These are phyloP conservation scores for Synergus laeviventris DNA, from an alignment of 2,888 invertebrate species.

Conservation along the genomic window DNA sequence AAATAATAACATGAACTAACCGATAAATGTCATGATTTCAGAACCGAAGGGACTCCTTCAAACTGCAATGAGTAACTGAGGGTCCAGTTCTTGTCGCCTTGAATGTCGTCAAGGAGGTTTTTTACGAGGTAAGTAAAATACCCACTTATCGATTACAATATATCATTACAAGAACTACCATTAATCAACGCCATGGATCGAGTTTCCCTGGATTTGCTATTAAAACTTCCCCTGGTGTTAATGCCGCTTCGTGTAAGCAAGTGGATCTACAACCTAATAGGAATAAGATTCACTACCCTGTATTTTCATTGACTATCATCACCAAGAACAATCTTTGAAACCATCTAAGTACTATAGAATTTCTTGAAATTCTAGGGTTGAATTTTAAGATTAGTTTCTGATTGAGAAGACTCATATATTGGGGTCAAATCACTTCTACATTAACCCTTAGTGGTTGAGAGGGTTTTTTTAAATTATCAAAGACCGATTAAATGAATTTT, in stretches of 20 bases:
- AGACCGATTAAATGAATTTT: no score
- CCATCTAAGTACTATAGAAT: not conserved
- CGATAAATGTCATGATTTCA: not conserved
- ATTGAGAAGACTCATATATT: not conserved
- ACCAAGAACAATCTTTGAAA: not conserved
- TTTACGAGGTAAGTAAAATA: not conserved
- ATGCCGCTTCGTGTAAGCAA: constrained; percentile 31
- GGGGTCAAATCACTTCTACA: not conserved
- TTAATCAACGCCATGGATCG: constrained; percentile 52
- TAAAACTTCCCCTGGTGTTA: constrained; percentile 32
- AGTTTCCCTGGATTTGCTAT: constrained; percentile 28
- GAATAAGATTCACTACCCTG: not conserved
- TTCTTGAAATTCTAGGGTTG: not conserved
- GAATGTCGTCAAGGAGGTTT: not conserved
- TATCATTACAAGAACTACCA: constrained; percentile 44
- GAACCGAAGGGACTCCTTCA: not conserved
- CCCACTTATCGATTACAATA: constrained; percentile 25
- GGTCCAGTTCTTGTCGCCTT: not conserved
- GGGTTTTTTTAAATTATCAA: no score
- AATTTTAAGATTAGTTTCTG: not conserved
- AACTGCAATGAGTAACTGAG: constrained; percentile 5
- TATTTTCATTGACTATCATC: constrained; percentile 1
- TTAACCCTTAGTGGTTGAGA: no score
- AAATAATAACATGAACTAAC: not conserved
- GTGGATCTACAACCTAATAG: constrained; percentile 27